phyloP scores from a whole-genome alignment of 2,888 invertebrate genomes.

The Ypsolopha scabrella region DNA sequence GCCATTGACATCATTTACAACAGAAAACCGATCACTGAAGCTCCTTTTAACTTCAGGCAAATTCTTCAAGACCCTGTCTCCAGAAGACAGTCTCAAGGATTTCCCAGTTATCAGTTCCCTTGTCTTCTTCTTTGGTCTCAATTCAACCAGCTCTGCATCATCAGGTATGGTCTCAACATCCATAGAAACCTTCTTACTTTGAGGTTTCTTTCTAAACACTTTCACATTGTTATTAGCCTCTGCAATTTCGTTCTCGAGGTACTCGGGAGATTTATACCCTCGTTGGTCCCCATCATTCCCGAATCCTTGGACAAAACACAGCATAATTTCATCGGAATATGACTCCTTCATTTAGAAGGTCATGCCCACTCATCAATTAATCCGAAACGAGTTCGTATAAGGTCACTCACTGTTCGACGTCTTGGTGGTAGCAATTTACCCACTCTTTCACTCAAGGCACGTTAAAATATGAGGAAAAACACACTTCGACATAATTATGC shows the following conservation, averaged over 20 bases:
- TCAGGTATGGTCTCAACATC: conserved; percentile 21
- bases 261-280: conserved; percentile 39
- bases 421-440: background rate
- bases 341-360: conserved; percentile 64
- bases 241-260: conserved; percentile 29
- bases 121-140: conserved; percentile 24
- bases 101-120: conserved; percentile 35
- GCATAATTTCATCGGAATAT: conserved; percentile 71
- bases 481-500: background rate
- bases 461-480: too few species aligned
- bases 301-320: conserved; percentile 78
- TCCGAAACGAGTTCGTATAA: conserved; percentile 9
- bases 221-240: conserved; percentile 38
- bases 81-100: conserved; percentile 40
- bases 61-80: conserved; percentile 23
- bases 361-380: conserved; percentile 26
- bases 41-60: conserved; percentile 57
- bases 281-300: conserved; percentile 48
- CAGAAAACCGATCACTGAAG: conserved; percentile 57
- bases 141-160: conserved; percentile 22
- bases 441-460: too few species aligned
- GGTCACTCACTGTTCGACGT: conserved; percentile 17
- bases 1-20: conserved; percentile 43
- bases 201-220: conserved; percentile 15
- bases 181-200: conserved; percentile 26